A percentile compares a stretch with the other conserved stretches of the same genome.
Conservation (phyloP, 2,113 vertebrate species). For the Saimiri boliviensis region DNA sequence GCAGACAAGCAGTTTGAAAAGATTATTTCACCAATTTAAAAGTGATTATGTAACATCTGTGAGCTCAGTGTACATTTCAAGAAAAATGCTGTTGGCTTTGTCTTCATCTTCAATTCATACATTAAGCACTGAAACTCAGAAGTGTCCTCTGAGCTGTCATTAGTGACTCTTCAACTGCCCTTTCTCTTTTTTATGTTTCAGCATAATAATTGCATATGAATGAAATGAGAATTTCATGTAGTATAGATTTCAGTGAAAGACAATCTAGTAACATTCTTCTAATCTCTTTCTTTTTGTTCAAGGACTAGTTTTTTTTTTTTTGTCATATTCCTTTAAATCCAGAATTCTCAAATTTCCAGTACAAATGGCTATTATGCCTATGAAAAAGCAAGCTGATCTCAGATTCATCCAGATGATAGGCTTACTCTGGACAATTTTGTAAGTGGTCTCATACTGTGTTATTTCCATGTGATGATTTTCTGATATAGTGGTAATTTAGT, state of each 20-base stretch:
- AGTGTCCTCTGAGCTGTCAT: not conserved
- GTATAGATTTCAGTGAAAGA: constrained; percentile 46
- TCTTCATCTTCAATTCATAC: not conserved
- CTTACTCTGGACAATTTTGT: not conserved
- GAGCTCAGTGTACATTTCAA: constrained; percentile 44
- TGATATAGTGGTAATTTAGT: not conserved
- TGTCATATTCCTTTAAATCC: constrained; percentile 44
- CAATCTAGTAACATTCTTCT: not conserved
- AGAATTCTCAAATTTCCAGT: not conserved
- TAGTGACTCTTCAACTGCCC: constrained; percentile 1
- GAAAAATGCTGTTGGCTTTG: constrained; percentile 44
- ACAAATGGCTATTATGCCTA: not conserved
- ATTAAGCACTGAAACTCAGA: not conserved
- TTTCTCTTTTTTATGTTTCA: constrained; percentile 1
- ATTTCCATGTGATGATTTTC: not conserved
- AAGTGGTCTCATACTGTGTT: not conserved
- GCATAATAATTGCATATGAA: not conserved
- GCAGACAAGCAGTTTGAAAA: constrained; percentile 57
- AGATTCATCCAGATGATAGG: not conserved
- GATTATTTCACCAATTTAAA: constrained; percentile 56
- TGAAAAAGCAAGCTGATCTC: not conserved
- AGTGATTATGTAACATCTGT: constrained; percentile 56
- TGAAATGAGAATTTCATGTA: constrained; percentile 41
- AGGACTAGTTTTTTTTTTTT: constrained; percentile 1
- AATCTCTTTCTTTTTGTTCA: not conserved